Base-by-base conservation (phyloP, 2,888 invertebrate genomes). In the Dione vanillae region DNA sequence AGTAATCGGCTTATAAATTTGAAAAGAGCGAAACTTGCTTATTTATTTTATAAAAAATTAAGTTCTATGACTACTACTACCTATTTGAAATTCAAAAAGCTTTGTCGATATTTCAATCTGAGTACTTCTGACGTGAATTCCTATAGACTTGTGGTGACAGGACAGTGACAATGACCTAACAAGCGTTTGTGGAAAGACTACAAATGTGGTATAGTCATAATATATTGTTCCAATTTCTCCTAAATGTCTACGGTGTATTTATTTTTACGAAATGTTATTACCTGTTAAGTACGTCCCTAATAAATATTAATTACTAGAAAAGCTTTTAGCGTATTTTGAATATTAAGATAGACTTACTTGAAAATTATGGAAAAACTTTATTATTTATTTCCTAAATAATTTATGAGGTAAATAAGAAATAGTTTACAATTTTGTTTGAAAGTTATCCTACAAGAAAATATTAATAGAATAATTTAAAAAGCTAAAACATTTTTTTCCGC, bases 131-230 rank as follows among this genome's bases (percentile, higher is more conserved):
- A 20, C 3, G 61, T 45, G 56, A 56, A 61, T 61, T 27, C 61
- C 11, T 27, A 45, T 61, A 61, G 27, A 61, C 10, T 45, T n/a
- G 45, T 37, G 43, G 41, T 19, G 19, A 6, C 37, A 20, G 51
- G 58, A 14, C 64, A 64, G 37, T 71, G 67, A 67, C 58, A 71
- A 67, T 70, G 64, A 70, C 59, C 70, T 51, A 49, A 61, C 61
- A 27, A 27, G 64, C 43, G 35, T 19, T 67, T 64, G 43, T 52
- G 54, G 61, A 62, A 67, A 62, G 65, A 49, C 19, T 56, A 40
- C 56, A n/a, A 37, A 54, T 37, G 11, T 54, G 0, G 35, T 9
- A 35, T 27, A n/a, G 1, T 51, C 14, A 19, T 52, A 45, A 2
- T 49, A 56, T 37, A 11, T 5, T 37, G 10, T 56, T 37, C 11